Evolutionary conservation across 2,797 vertebrate species (phyloP), one percentile per base, ranked within the genome.

Genomic region (Pampus argenteus): DNA sequence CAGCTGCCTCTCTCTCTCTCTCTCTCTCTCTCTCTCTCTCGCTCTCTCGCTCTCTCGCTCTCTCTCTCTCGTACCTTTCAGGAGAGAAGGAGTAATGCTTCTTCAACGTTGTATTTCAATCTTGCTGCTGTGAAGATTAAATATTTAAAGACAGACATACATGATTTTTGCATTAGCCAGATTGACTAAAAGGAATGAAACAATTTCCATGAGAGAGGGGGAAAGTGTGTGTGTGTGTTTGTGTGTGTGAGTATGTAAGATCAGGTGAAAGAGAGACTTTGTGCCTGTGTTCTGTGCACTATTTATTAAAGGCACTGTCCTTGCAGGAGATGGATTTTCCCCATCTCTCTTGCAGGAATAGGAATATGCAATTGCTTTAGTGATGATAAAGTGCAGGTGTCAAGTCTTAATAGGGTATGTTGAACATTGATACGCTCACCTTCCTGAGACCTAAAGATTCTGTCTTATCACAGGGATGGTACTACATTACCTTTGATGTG

Each of bases 121-220:
- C 90, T 74, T 58, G 81, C 90, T 85, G 88, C 86, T 92, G 90
- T 90, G 91, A 84, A 75, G 85, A 93, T 95, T 88, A 92, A 94
- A 94, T 93, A 94, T 94, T 95, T 92, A 93, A 79, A 90, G 86
- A 90, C 85, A 86, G 88, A 92, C 88, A 91, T 90, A 93, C 94
- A 94, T 91, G 93, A 91, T 88, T 94, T 92, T 93, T 94, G 90
- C 93, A 94, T 94, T 94, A 95, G 93, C 87, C 87, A 90, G 90
- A 94, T 93, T 94, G 92, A 90, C 91, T 94, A 90, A 92, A 92
- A 93, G 83, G 82, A 91, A 92, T 88, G 85, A 91, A 92, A 94
- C 85, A 87, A 90, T 92, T 90, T 93, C 71, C 79, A 85, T 79
- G 75, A 83, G 80, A 71, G 72, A 70, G 48, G 47, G 66, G 44